Conservation (phyloP, 2,888 invertebrate species). For the Marronus borbonicus region DNA sequence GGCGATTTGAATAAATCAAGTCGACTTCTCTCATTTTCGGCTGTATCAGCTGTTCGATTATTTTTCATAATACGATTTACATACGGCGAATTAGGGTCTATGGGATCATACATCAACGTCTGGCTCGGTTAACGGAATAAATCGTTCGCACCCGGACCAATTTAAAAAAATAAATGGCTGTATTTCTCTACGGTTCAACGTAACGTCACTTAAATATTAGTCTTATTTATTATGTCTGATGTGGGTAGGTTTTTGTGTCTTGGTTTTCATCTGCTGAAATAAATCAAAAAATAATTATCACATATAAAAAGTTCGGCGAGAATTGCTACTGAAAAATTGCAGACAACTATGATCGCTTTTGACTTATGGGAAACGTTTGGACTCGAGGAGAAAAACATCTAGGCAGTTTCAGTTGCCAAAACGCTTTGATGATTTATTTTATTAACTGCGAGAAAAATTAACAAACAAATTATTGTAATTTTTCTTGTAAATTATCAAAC, state of each 20-base stretch:
- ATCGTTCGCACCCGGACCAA: slow-evolving; percentile 35
- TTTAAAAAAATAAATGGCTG: slow-evolving; percentile 33
- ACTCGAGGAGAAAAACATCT: no score
- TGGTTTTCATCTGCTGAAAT: not conserved
- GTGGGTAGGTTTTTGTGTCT: not conserved
- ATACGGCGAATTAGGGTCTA: slow-evolving; percentile 38
- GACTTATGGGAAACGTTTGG: no score
- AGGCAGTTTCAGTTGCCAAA: no score
- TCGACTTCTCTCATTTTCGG: slow-evolving; percentile 3
- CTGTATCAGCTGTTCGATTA: slow-evolving; percentile 41
- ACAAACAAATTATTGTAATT: no score
- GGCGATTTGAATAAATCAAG: slow-evolving; percentile 16
- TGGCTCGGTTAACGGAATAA: slow-evolving; percentile 30
- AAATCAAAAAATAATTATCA: slow-evolving; percentile 3
- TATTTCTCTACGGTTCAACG: slow-evolving; percentile 27
- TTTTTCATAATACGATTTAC: slow-evolving; percentile 43
- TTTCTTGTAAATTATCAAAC: no score
- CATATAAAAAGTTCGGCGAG: no score
- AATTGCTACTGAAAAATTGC: no score
- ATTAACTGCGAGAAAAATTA: no score
- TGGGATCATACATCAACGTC: slow-evolving; percentile 27
- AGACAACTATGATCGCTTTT: no score
- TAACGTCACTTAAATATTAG: slow-evolving; percentile 21
- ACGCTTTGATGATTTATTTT: no score
- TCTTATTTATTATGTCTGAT: slow-evolving; percentile 15